Evolutionary conservation across 2,113 vertebrate genomes (phyloP), one percentile per base, ranked within the genome.

Genomic region (Cardinalis cardinalis): DNA sequence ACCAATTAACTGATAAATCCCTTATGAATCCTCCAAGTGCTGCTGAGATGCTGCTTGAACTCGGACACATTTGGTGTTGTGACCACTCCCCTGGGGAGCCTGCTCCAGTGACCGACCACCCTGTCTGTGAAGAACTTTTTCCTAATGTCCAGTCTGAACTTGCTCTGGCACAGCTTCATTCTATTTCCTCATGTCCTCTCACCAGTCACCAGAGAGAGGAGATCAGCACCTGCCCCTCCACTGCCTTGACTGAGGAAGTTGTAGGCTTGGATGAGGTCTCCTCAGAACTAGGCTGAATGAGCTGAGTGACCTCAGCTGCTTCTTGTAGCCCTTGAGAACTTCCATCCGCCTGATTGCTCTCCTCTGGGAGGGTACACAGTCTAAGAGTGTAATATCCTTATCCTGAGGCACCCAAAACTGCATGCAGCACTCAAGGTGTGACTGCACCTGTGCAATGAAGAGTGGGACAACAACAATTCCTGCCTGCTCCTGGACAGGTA

Each of bases 81-180:
- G 17, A 69, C 11, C 43, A 26, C 38, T 31, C 53, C 2, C 7
- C 26, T 17, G 23, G 5, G 25, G 15, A 86, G n/a, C 14, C 43
- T 44, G 18, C 32, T 72, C 40, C 25, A 71, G 43, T 5, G 24
- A 53, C 43, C 0, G 0, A 60, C 8, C 36, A 69, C 0, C 0
- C 20, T 11, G 23, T 14, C 46, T 29, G 48, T 14, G 43, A 79
- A 78, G 16, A 83, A 6, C 6, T 16, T 83, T 40, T 36, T 44
- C 64, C 58, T 41, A 18, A 34, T 3, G 16, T 26, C 24, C 48
- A 56, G 2, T 8, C 7, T 24, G 38, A 88, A 68, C 34, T 24
- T 61, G 14, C 16, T 24, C 10, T 20, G 28, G 7, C 2, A n/a
- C 63, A 72, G 63, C 25, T 21, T 53, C 48, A n/a, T 40, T 66